These are phyloP conservation scores for Choloepus hoffmanni DNA, from an alignment of 2,113 vertebrate species.

Conservation along the genomic window DNA sequence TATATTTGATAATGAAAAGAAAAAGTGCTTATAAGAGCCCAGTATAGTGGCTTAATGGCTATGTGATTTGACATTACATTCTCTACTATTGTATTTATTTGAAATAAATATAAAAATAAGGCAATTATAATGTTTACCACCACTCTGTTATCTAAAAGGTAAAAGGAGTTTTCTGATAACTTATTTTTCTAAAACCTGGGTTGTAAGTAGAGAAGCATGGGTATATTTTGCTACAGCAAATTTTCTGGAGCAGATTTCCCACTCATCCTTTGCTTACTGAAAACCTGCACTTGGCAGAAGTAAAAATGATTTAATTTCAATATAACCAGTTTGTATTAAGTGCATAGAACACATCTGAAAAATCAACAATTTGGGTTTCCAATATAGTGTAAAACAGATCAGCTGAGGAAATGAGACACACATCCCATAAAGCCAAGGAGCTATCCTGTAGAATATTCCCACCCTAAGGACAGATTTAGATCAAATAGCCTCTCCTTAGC, in stretches of 20 bases:
- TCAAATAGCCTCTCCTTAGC: not conserved
- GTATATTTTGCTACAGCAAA: not conserved
- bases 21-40: not conserved
- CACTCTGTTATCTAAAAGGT: not conserved
- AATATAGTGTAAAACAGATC: not conserved
- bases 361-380: not conserved
- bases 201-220: not conserved
- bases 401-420: not conserved
- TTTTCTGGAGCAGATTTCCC: not conserved
- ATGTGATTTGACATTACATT: not conserved
- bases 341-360: not conserved
- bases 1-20: slow-evolving; percentile 2
- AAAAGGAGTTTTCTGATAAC: not conserved
- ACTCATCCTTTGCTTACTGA: not conserved
- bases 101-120: not conserved
- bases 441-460: not conserved
- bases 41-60: not conserved
- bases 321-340: not conserved
- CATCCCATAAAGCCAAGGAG: not conserved
- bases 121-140: not conserved
- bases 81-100: not conserved
- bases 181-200: not conserved
- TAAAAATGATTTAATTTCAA: not conserved
- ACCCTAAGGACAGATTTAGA: not conserved
- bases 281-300: not conserved